Conservation (phyloP, 64 coral and sea anemone genomes). For the Platygyra sinensis region DNA sequence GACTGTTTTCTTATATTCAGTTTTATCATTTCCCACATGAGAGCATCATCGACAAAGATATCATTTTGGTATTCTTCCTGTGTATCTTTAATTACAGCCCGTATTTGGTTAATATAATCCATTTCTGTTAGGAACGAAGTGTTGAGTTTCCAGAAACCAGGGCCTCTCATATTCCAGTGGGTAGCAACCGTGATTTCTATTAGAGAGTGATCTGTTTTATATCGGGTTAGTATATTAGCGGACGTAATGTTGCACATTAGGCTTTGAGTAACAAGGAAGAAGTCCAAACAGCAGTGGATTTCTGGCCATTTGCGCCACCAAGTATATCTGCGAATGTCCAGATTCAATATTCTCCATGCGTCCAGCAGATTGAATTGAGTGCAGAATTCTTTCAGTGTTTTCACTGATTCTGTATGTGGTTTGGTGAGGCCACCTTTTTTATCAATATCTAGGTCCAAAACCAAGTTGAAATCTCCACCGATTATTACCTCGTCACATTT, state of each 20-base stretch:
- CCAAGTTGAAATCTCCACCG: slow-evolving; percentile 39
- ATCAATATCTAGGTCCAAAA: slow-evolving; percentile 4
- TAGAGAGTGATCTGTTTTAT: slow-evolving; percentile 33
- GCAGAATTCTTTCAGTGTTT: background rate
- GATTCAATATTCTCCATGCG: slow-evolving; percentile 16
- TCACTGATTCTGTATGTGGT: background rate
- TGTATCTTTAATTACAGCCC: background rate
- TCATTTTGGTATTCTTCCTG: background rate
- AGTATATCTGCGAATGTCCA: slow-evolving; percentile 12
- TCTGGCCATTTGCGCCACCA: slow-evolving; percentile 19
- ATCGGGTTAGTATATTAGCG: background rate
- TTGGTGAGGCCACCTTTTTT: slow-evolving; percentile 18
- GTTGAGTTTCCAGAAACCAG: slow-evolving; percentile 34
- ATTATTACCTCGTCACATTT: slow-evolving; percentile 29
- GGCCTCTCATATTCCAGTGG: slow-evolving; percentile 2
- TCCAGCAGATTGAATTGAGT: slow-evolving; percentile 7
- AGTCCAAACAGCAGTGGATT: slow-evolving; percentile 28
- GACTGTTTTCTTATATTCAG: slow-evolving; percentile 16
- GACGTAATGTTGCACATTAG: background rate
- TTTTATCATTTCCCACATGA: slow-evolving; percentile 29
- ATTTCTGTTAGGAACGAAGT: slow-evolving; percentile 27
- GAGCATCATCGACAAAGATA: background rate
- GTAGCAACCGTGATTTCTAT: slow-evolving; percentile 9
- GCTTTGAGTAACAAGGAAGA: slow-evolving; percentile 10
- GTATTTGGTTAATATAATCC: background rate